Base-by-base conservation (phyloP, 2,797 vertebrate species). In the Babyrousa celebensis region DNA sequence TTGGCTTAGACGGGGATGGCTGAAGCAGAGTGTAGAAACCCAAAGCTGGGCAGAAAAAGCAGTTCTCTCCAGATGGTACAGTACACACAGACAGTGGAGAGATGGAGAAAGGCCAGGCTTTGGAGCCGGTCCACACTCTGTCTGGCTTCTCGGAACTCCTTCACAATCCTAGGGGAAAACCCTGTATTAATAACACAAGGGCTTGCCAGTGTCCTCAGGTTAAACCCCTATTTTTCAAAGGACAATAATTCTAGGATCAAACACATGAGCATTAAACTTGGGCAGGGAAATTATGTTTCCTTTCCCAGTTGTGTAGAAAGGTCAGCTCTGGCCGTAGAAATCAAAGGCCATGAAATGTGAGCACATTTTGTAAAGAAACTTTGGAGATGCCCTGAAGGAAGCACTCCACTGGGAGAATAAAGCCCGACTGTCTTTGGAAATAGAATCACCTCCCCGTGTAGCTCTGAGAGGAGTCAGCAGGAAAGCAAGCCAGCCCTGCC, bases 191-290 rank as follows among this genome's bases (percentile, higher is more conserved):
- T 20, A 86, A 79, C 27, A 12, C 0, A 16, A 12, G 48, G n/a
- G 1, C 5, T 48, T 80, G 77, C 67, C 78, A 71, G 3, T 70
- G 67, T 52, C 48, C 78, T 60, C 56, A 67, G 83, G 75, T 67
- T 77, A 86, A 83, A 17, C 72, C 80, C 67, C 3, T 83, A n/a
- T 87, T 97, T 97, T 95, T 77, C 48, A 78, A 92, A 58, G 85
- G 72, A 75, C 11, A 40, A 9, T 91, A 88, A 92, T 96, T 92
- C 62, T 27, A 82, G 80, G 67, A 67, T 96, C 70, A 80, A 71
- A 60, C n/a, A 21, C 71, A 48, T 17, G 20, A 88, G 63, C 89
- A 48, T 58, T 63, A 84, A 77, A 90, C 68, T 72, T 23, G 48
- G 71, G 18, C 71, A 16, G 29, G 56, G 80, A 77, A 94, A 84